Base-by-base conservation (phyloP, 2,888 invertebrate genomes). In the Idaea aversata region DNA sequence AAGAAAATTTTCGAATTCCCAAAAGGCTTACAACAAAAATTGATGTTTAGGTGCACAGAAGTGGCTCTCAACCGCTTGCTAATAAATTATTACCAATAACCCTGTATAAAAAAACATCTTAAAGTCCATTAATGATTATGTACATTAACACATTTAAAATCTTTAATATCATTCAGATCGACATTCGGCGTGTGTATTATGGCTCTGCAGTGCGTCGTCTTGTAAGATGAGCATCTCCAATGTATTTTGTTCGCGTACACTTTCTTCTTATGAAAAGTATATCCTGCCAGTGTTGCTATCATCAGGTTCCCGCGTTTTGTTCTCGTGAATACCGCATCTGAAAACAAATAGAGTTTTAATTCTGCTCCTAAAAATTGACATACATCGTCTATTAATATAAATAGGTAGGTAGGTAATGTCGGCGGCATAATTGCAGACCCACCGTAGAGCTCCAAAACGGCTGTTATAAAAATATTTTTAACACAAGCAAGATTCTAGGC, bases 291-390 rank as follows among this genome's bases (percentile, higher is more conserved):
- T 47, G 47, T 47, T 13, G 47, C 47, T 47, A 47, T 47, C 47
- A 13, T 67, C 47, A 67, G 65, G 67, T 36, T 68, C 64, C 58
- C 67, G 13, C 15, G 61, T 34, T 67, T 64, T 6, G 57, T 61
- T 47, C 68, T 65, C 13, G 67, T 15, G 62, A 47, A 62, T 47
- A 25, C 34, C 13, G 47, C 47, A 47, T 13, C 47, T 47, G 47
- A 47, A 47, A 47, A 10, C 4, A 47, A 10, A 47, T 47, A 13
- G 7, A 13, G 47, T 47, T 7, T 47, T 47, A 47, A 47, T 47
- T 47, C 10, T 6, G 47, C 13, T 10, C 13, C 47, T 47, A 47
- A 47, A 0, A 10, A 10, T 47, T 47, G 3, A 25, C 25, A 25
- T 25, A 25, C 25, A 25, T 25, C 25, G 25, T 25, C 3, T 25